Percentiles rank a stretch among this genome's conserved stretches.
These are phyloP conservation scores for Probosciger aterrimus DNA, from an alignment of 2,113 vertebrate genomes.

Conservation along the genomic window DNA sequence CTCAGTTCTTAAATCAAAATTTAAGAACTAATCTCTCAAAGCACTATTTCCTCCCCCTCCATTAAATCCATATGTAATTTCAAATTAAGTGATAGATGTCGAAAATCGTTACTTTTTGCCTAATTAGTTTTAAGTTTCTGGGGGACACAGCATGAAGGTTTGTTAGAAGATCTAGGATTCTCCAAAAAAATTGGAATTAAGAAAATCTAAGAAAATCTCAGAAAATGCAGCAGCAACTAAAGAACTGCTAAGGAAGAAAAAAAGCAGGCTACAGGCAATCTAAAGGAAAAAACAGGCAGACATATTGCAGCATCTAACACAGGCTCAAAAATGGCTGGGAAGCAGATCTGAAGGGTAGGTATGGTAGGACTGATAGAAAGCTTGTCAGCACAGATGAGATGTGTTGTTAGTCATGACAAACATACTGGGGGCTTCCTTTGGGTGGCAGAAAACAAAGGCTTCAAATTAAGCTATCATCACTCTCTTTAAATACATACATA, in stretches of 20 bases:
- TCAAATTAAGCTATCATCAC: neutral
- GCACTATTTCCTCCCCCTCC: constrained; percentile 63
- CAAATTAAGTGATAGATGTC: constrained; percentile 75
- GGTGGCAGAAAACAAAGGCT: neutral
- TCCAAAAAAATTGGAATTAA: constrained; percentile 58
- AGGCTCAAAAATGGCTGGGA: neutral
- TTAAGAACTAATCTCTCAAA: constrained; percentile 78
- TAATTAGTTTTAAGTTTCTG: constrained; percentile 73
- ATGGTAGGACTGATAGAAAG: constrained; percentile 13
- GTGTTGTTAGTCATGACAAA: neutral
- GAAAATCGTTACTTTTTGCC: constrained; percentile 70
- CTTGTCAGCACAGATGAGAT: constrained; percentile 44
- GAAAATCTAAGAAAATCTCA: constrained; percentile 70
- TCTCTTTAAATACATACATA: neutral
- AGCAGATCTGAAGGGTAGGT: neutral
- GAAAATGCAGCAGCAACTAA: constrained; percentile 37
- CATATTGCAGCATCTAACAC: neutral
- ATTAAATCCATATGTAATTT: constrained; percentile 74
- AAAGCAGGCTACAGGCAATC: constrained; percentile 36
- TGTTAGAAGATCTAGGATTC: constrained; percentile 70
- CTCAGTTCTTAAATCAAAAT: constrained; percentile 76
- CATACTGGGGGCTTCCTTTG: neutral
- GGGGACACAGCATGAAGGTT: constrained; percentile 70
- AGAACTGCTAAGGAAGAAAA: constrained; percentile 46
- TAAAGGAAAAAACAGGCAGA: constrained; percentile 55